phyloP scores from a whole-genome alignment of 2,113 vertebrate species.

The Pipra filicauda region DNA sequence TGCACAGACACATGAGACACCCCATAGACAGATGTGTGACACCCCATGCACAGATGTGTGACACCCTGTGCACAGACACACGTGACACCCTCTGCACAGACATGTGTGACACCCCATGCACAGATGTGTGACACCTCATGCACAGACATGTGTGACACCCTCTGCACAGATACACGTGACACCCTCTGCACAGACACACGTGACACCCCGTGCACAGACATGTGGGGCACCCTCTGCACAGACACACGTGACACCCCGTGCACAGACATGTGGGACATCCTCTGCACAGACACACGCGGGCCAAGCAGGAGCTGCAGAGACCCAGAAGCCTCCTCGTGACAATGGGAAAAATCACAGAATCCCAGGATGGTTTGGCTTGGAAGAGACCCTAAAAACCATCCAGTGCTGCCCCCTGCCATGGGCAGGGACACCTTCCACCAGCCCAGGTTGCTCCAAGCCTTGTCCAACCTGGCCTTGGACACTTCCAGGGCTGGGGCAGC shows the following conservation, averaged over 20 bases:
- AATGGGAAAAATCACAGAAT: neutral
- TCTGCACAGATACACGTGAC: neutral
- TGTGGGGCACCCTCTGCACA: too few relatives aligned
- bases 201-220: neutral
- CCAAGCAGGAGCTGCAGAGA: neutral
- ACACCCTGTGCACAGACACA: neutral
- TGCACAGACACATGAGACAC: too few relatives aligned
- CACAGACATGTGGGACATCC: neutral
- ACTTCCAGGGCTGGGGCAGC: neutral
- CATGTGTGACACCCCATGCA: neutral
- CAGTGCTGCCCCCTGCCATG: neutral
- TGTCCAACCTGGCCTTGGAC: neutral
- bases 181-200: accelerated
- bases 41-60: neutral
- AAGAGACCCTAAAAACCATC: neutral
- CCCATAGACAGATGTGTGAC: neutral
- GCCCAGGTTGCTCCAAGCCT: neutral
- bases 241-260: neutral
- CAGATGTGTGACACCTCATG: neutral
- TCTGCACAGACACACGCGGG: neutral
- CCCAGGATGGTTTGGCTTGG: neutral
- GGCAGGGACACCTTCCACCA: neutral
- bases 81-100: neutral
- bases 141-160: neutral
- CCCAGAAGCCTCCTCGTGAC: neutral